Evolutionary conservation across 2,797 vertebrate species (phyloP), one percentile per base, ranked within the genome.

Genomic region (Galago senegalensis): DNA sequence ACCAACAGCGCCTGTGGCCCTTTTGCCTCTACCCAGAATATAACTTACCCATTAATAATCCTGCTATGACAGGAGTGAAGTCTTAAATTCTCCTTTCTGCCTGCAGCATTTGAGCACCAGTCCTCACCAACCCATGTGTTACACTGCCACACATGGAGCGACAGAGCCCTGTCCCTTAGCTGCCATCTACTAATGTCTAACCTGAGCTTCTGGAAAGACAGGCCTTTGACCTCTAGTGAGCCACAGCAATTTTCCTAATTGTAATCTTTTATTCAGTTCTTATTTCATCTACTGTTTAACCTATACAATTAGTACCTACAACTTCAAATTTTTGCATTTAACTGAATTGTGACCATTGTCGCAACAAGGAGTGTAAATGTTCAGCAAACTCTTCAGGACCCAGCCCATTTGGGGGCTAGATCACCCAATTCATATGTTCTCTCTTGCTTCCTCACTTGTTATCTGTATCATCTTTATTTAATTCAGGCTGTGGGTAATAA

Each of bases 351-450:
- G 49, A 21, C 56, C 27, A 4, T 0, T 2, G 20, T 2, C 13
- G 72, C 53, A 7, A 11, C 56, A 11, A 25, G 56, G 13, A 27
- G 37, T 84, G 46, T 12, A 29, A 23, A 34, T 5, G 43, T 23
- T n/a, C 3, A 2, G 13, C 40, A 3, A 8, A 11, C 10, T 63
- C 58, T 34, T 25, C 34, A 5, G 34, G 31, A 43, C 79, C 13
- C 5, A n/a, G 81, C 16, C 21, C 13, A 13, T 49, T 10, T 21
- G 14, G 2, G 23, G 12, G 3, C 46, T 31, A 37, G 69, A 29
- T 0, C 14, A 3, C n/a, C 16, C n/a, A 4, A 10, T 12, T 11
- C 11, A 7, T 9, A 6, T 2, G 6, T 40, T 25, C 43, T 72
- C 2, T 65, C 10, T 7, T 2, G 43, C 27, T 8, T 31, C 40